phyloP scores from a whole-genome alignment of 2,113 vertebrate genomes.

The Apteryx mantelli region DNA sequence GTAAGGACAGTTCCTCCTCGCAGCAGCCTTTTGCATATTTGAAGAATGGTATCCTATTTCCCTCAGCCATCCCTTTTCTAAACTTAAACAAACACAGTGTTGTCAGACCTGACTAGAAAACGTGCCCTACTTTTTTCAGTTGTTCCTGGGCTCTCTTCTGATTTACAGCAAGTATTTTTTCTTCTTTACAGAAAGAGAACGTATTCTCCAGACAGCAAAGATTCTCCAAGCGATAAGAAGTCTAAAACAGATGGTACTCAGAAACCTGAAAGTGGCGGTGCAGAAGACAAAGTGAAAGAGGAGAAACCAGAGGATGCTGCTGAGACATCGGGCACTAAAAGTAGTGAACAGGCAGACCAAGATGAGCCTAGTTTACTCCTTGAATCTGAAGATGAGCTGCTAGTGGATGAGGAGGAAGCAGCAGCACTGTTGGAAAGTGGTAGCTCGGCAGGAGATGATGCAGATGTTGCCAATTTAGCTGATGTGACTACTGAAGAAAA shows the following conservation, averaged over 20 bases:
- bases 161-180: neutral
- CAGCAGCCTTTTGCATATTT: neutral
- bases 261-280: conserved; percentile 71
- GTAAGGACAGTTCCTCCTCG: neutral
- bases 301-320: conserved; percentile 76
- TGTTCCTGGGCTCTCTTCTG: neutral
- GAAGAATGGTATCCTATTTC: neutral
- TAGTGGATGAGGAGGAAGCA: conserved; percentile 83
- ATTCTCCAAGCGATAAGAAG: conserved; percentile 80
- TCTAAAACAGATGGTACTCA: conserved; percentile 76
- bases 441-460: conserved; percentile 81
- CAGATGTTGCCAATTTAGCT: conserved; percentile 77
- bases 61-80: neutral
- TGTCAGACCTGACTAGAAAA: neutral
- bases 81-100: neutral
- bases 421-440: conserved; percentile 82
- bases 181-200: conserved; percentile 77
- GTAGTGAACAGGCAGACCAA: conserved; percentile 73
- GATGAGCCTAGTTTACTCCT: conserved; percentile 77
- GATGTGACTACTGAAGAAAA: conserved; percentile 76
- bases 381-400: conserved; percentile 81
- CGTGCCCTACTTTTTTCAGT: neutral
- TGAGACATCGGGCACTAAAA: conserved; percentile 71
- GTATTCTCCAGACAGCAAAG: conserved; percentile 83
- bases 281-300: conserved; percentile 78